Conservation (phyloP, 1,140 invertebrate genomes). For the Acyrthosiphon pisum region DNA sequence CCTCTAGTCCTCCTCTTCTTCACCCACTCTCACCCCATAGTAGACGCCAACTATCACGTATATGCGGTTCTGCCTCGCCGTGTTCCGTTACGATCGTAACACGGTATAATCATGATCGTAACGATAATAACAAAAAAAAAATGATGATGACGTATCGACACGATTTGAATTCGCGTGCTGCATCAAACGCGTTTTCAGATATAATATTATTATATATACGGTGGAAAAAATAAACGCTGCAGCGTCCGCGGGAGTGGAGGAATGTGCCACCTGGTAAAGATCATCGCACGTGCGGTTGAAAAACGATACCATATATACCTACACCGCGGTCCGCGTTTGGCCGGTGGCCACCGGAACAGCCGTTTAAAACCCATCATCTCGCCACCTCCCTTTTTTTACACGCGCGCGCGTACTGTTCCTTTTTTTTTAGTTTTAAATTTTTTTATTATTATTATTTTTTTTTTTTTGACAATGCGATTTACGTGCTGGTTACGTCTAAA, state of each 20-base stretch:
- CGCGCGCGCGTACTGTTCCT: neutral
- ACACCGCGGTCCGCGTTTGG: neutral
- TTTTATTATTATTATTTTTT: neutral
- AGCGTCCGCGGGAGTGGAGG: too few relatives aligned
- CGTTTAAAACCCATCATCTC: neutral
- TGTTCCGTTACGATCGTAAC: neutral
- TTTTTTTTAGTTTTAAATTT: neutral
- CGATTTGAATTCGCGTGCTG: neutral
- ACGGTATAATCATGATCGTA: neutral
- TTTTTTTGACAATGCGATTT: neutral
- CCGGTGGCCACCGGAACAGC: conserved; percentile 18
- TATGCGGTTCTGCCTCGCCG: neutral
- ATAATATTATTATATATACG: neutral
- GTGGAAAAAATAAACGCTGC: neutral
- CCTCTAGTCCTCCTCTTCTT: neutral
- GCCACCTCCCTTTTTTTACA: conserved; percentile 6
- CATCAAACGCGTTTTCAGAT: neutral
- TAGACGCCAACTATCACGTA: neutral
- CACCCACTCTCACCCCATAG: neutral
- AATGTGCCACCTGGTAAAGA: conserved; percentile 39
- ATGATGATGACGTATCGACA: neutral
- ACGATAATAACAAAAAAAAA: neutral
- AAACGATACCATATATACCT: conserved; percentile 41
- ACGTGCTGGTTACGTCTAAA: conserved; percentile 35
- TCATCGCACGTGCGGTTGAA: conserved; percentile 32